Conservation (phyloP, 2,113 vertebrate genomes). For the Galemys pyrenaicus region DNA sequence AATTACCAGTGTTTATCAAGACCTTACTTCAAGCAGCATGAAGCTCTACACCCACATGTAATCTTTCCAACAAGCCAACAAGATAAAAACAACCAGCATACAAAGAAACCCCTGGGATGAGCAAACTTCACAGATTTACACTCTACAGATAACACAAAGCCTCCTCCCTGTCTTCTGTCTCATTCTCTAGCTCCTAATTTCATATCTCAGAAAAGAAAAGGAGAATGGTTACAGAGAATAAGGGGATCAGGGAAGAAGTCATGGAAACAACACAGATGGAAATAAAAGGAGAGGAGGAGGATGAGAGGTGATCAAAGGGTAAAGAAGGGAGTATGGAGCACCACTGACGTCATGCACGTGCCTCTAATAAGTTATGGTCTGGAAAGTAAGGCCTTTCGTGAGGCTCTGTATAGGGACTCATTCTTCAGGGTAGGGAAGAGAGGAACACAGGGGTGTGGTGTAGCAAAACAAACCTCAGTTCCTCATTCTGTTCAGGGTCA, state of each 20-base stretch:
- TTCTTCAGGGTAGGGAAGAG: neutral
- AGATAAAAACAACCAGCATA: neutral
- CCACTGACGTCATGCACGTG: fast-evolving
- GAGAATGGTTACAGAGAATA: neutral
- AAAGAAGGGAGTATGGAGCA: neutral
- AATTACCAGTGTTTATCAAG: neutral
- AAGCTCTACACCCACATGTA: neutral
- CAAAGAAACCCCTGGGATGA: neutral
- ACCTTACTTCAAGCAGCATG: neutral
- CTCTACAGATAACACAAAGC: neutral
- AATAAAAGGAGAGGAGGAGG: neutral
- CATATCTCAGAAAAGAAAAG: neutral
- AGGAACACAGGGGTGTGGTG: neutral
- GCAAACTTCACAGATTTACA: neutral
- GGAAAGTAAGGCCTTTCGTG: neutral
- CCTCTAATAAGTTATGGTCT: neutral
- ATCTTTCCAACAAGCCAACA: neutral
- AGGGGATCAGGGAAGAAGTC: neutral
- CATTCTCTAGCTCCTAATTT: neutral
- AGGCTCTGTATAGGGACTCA: neutral
- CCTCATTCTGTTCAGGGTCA: conserved; percentile 3
- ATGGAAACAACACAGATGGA: neutral
- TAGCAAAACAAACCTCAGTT: neutral
- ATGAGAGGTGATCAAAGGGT: neutral
- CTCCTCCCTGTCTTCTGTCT: neutral